Conservation (phyloP, 1,140 invertebrate species). For the Trichoplusia ni region DNA sequence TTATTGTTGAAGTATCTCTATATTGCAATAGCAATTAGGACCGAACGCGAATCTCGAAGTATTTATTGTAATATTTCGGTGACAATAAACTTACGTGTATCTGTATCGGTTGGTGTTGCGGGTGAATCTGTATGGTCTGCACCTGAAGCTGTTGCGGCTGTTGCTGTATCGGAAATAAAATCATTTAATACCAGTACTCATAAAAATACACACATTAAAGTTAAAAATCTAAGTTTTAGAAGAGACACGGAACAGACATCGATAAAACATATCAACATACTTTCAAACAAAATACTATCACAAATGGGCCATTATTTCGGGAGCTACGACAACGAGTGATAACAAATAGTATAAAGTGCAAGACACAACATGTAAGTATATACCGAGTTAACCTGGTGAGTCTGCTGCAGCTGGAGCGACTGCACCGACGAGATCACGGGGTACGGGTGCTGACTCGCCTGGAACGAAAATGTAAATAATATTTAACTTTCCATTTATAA, state of each 20-base stretch:
- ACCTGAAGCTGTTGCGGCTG: slow-evolving; percentile 77
- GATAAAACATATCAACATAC: too few relatives aligned
- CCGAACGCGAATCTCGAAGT: neutral
- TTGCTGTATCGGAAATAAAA: slow-evolving; percentile 47
- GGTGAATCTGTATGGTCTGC: slow-evolving; percentile 78
- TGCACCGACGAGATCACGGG: slow-evolving; percentile 73
- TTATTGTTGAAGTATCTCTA: too few relatives aligned
- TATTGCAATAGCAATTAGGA: neutral
- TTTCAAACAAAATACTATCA: too few relatives aligned
- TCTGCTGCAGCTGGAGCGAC: slow-evolving; percentile 69
- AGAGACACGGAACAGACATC: too few relatives aligned
- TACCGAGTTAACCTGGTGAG: slow-evolving; percentile 69
- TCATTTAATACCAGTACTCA: too few relatives aligned
- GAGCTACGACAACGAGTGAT: too few relatives aligned
- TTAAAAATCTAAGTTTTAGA: too few relatives aligned
- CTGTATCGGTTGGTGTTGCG: slow-evolving; percentile 78
- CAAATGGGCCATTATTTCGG: too few relatives aligned
- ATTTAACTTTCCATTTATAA: too few relatives aligned
- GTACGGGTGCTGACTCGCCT: slow-evolving; percentile 62
- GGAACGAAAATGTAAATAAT: slow-evolving; percentile 31
- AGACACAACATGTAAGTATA: too few relatives aligned
- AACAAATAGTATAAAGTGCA: too few relatives aligned
- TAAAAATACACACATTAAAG: too few relatives aligned
- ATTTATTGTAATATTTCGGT: neutral
- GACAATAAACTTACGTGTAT: slow-evolving; percentile 70